Conservation (phyloP, 92 coral and sea anemone species). For the Pocillopora grandis region DNA sequence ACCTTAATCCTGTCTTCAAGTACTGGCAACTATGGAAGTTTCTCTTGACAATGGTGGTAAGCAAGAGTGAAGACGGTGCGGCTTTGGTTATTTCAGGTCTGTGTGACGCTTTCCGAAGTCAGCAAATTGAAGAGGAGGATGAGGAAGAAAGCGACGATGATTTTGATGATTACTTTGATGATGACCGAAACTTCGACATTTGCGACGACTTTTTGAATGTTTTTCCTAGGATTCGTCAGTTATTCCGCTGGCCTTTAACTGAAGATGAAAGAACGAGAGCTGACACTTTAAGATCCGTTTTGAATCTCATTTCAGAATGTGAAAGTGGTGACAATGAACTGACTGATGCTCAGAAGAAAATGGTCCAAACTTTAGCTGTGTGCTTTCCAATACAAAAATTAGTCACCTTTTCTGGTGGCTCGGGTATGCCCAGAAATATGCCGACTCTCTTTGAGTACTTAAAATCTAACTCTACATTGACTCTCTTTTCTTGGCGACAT, state of each 20-base stretch:
- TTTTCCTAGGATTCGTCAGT: neutral
- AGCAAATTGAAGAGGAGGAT: too few relatives aligned
- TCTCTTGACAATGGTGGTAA: conserved; percentile 11
- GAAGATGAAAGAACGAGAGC: neutral
- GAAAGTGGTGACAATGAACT: neutral
- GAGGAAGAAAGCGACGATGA: neutral
- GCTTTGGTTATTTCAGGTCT: neutral
- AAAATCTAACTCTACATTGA: neutral
- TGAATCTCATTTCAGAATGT: conserved; percentile 2
- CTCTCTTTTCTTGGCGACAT: too few relatives aligned
- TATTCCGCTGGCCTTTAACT: neutral
- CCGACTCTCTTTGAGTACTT: neutral
- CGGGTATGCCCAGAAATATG: too few relatives aligned
- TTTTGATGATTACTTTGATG: neutral
- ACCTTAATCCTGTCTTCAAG: conserved; percentile 13
- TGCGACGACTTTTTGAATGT: too few relatives aligned
- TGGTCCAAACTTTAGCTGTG: neutral
- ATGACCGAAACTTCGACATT: neutral
- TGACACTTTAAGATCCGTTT: neutral
- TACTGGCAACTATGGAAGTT: conserved; percentile 23
- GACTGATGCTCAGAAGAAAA: conserved; percentile 16
- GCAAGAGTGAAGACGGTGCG: neutral
- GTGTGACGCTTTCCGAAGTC: neutral
- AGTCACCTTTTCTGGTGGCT: neutral
- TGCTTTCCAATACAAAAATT: conserved; percentile 6